Evolutionary conservation across 2,113 vertebrate genomes (phyloP).

Genomic region (Scomber japonicus): DNA sequence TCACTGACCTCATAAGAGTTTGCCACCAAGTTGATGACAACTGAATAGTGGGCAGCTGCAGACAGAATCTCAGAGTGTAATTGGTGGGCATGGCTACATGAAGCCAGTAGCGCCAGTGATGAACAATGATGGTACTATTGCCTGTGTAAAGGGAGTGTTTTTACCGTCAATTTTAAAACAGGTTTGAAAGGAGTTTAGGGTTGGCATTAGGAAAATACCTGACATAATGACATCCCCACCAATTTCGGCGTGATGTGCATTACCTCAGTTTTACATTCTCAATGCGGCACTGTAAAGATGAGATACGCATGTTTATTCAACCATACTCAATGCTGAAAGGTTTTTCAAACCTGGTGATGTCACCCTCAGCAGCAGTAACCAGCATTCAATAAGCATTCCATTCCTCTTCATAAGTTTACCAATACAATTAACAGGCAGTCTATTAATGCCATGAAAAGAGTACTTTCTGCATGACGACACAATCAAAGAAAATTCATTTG

Average conservation of each 20-base stretch:
- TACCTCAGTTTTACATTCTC: constrained; percentile 18
- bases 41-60: constrained; percentile 72
- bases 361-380: too few relatives aligned
- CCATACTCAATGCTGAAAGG: background rate
- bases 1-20: constrained; percentile 75
- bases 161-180: background rate
- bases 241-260: constrained; percentile 5
- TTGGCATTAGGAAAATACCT: constrained; percentile 27
- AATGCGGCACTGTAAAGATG: constrained; percentile 16
- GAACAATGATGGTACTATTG: constrained; percentile 54
- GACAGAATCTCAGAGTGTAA: constrained; percentile 38
- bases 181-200: constrained; percentile 9
- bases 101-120: constrained; percentile 40
- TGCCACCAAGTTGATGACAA: constrained; percentile 72
- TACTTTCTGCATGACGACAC: too few relatives aligned
- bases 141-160: constrained; percentile 9
- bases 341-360: background rate
- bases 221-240: constrained; percentile 13
- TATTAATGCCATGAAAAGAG: too few relatives aligned
- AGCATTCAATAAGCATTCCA: background rate
- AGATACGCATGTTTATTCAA: background rate
- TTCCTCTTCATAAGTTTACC: background rate
- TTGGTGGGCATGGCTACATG: constrained; percentile 20
- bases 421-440: too few relatives aligned
- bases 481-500: too few relatives aligned